Conservation (phyloP, 2,797 vertebrate species). For the Sitta carolinensis region DNA sequence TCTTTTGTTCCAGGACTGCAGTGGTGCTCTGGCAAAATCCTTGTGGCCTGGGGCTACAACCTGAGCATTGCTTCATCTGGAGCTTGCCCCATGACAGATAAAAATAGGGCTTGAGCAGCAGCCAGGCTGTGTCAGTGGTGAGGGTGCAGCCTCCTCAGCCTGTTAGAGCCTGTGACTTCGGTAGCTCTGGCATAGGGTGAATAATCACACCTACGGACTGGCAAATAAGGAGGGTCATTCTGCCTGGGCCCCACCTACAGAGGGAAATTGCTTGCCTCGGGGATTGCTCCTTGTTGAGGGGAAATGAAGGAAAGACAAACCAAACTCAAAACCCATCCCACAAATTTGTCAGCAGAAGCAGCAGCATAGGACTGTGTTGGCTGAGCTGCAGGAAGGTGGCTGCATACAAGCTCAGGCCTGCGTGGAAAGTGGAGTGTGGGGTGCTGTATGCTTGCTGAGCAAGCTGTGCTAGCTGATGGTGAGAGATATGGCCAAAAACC, state of each 20-base stretch:
- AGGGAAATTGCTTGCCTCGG: neutral
- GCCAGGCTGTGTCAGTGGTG: neutral
- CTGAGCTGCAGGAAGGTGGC: fast-evolving
- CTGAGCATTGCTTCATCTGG: neutral
- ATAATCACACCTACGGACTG: neutral
- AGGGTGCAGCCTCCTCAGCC: neutral
- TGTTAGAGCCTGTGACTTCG: neutral
- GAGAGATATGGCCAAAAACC: neutral
- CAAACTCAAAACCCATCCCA: neutral
- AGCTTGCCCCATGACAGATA: neutral
- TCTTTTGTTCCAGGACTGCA: neutral
- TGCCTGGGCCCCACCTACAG: neutral
- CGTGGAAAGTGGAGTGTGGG: fast-evolving
- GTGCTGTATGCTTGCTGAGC: neutral
- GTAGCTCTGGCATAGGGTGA: neutral
- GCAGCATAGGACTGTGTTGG: neutral
- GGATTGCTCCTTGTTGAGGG: neutral
- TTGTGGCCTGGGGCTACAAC: neutral
- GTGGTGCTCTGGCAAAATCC: neutral
- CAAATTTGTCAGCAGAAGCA: neutral
- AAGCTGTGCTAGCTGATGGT: neutral
- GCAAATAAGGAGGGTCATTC: neutral
- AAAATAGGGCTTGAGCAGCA: constrained; percentile 26
- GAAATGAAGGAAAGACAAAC: neutral
- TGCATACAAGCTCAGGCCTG: neutral